Percentiles rank a stretch among this genome's conserved stretches.
phyloP scores from a whole-genome alignment of 2,113 vertebrate species.

The Chloropsis cyanopogon region DNA sequence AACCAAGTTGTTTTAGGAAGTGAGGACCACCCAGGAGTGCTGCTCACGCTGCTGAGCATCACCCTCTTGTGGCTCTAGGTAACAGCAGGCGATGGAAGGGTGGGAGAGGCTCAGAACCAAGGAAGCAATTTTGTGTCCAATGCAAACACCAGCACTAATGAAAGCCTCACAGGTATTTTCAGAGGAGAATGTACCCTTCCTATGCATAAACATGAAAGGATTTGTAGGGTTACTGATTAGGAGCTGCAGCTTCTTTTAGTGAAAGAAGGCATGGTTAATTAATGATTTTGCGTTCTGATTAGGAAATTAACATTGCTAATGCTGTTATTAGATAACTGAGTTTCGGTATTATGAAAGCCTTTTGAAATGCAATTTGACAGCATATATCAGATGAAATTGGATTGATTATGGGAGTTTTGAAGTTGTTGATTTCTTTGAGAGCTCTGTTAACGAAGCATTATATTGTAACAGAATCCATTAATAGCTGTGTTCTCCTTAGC shows the following conservation, averaged over 20 bases:
- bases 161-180: conserved; percentile 38
- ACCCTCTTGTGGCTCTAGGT: not conserved
- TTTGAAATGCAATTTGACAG: conserved; percentile 65
- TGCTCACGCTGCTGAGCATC: rapidly evolving
- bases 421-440: conserved; percentile 64
- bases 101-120: not conserved
- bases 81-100: rapidly evolving
- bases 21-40: rapidly evolving
- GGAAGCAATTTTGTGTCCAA: not conserved
- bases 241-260: conserved; percentile 31
- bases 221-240: conserved; percentile 27
- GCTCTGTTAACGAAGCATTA: conserved; percentile 51
- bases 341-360: conserved; percentile 45
- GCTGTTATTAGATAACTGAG: conserved; percentile 53
- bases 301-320: conserved; percentile 65
- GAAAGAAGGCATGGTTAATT: conserved; percentile 60
- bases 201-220: conserved; percentile 48
- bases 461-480: conserved; percentile 46
- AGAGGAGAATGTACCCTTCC: conserved; percentile 10
- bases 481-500: not conserved
- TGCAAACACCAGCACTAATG: not conserved
- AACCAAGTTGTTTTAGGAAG: not conserved
- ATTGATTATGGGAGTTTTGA: conserved; percentile 58
- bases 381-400: conserved; percentile 58
- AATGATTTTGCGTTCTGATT: conserved; percentile 64